Evolutionary conservation across 2,888 invertebrate genomes (phyloP).

Genomic region (Drosophila birchii): DNA sequence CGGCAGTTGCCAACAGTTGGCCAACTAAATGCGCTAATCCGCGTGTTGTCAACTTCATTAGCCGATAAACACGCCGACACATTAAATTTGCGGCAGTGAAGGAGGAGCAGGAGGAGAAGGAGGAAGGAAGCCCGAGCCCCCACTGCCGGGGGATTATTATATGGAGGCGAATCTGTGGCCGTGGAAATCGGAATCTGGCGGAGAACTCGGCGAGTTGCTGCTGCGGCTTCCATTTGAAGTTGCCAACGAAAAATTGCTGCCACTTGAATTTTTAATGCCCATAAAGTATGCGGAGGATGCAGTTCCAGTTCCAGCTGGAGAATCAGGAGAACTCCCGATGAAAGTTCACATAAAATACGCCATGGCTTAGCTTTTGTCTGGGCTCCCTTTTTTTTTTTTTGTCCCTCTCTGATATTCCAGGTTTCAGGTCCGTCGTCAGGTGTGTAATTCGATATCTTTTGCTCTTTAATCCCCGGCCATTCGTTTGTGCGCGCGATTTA

Average conservation of each 20-base stretch:
- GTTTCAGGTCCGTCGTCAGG: constrained; percentile 72
- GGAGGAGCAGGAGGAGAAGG: background rate
- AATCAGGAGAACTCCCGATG: constrained; percentile 58
- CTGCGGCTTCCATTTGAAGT: constrained; percentile 81
- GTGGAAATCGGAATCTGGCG: constrained; percentile 1
- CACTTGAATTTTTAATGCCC: constrained; percentile 84
- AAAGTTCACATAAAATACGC: constrained; percentile 79
- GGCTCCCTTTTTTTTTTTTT: constrained; percentile 11
- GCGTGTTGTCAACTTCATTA: constrained; percentile 85
- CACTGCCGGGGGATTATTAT: background rate
- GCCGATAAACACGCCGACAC: constrained; percentile 85
- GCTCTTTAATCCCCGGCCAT: constrained; percentile 80
- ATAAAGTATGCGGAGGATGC: constrained; percentile 79
- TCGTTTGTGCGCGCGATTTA: constrained; percentile 80
- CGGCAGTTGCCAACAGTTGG: constrained; percentile 54
- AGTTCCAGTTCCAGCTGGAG: constrained; percentile 66
- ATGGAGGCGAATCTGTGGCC: constrained; percentile 30
- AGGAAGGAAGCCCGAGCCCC: background rate
- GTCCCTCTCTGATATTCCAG: constrained; percentile 15
- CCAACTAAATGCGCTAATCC: constrained; percentile 84
- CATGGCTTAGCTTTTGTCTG: constrained; percentile 78
- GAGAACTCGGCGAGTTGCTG: constrained; percentile 37
- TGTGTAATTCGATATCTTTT: constrained; percentile 84
- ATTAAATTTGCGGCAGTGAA: constrained; percentile 77
- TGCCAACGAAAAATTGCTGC: constrained; percentile 83